These are phyloP conservation scores for Trogon melanurus DNA, from an alignment of 2,113 vertebrate genomes.

Conservation along the genomic window DNA sequence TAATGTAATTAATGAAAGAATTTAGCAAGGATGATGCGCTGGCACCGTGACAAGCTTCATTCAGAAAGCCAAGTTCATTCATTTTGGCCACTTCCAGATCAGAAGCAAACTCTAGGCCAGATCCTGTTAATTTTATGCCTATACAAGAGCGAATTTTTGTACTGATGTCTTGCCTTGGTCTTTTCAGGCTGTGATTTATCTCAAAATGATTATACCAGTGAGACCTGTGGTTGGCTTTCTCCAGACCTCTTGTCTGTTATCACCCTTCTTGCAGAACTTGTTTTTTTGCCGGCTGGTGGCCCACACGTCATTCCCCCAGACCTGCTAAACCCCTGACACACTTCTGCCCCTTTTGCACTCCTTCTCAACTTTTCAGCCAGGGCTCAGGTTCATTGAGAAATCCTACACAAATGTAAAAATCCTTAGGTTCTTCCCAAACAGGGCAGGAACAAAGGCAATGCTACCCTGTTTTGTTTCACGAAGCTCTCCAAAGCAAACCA, in stretches of 20 bases:
- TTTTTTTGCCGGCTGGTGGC: accelerated
- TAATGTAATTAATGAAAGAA: not conserved
- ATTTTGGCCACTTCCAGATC: not conserved
- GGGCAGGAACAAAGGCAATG: not conserved
- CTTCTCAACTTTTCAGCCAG: not conserved
- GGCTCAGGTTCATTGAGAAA: not conserved
- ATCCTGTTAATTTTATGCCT: not conserved
- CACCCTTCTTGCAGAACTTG: not conserved
- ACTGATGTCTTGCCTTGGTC: not conserved
- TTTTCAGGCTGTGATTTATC: not conserved
- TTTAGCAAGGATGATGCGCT: not conserved
- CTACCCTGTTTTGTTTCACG: accelerated
- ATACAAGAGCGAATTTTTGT: not conserved
- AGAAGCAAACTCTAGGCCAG: not conserved
- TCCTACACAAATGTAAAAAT: not conserved
- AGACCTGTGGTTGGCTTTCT: not conserved
- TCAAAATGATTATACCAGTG: not conserved
- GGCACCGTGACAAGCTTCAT: not conserved
- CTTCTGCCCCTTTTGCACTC: not conserved
- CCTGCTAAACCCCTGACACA: not conserved
- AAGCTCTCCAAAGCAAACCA: not conserved
- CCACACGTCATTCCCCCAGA: not conserved
- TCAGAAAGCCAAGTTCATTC: not conserved
- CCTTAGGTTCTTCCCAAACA: not conserved
- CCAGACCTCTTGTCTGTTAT: not conserved